Percentiles rank a stretch among this genome's conserved stretches.
phyloP scores from a whole-genome alignment of 2,888 invertebrate species.

The Coenonympha glycerion region DNA sequence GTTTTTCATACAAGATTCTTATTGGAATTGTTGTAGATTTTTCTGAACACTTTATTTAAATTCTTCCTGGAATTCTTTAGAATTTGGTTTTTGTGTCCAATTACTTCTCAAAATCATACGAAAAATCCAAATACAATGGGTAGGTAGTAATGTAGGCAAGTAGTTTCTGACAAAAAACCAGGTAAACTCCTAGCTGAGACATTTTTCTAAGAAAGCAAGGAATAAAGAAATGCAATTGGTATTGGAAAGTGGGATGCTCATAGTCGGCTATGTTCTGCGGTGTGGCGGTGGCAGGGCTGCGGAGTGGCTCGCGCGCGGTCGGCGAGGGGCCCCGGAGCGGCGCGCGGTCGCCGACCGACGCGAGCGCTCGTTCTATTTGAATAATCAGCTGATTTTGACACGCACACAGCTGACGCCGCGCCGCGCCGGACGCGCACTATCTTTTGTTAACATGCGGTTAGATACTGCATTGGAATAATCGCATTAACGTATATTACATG shows the following conservation, averaged over 20 bases:
- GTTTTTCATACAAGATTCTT: slow-evolving; percentile 44
- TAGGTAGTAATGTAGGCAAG: too few relatives aligned
- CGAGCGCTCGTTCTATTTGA: slow-evolving; percentile 71
- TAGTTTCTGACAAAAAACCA: too few relatives aligned
- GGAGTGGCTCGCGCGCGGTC: slow-evolving; percentile 14
- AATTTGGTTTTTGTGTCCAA: too few relatives aligned
- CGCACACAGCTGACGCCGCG: slow-evolving; percentile 70
- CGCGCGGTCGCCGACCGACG: slow-evolving; percentile 61
- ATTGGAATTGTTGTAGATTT: slow-evolving; percentile 36
- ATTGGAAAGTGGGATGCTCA: slow-evolving; percentile 24
- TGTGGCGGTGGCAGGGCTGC: slow-evolving; percentile 28
- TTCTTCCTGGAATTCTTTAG: too few relatives aligned
- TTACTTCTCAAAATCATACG: too few relatives aligned
- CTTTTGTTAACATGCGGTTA: slow-evolving; percentile 40
- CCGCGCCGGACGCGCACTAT: slow-evolving; percentile 66
- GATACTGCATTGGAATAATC: slow-evolving; percentile 11
- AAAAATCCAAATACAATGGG: too few relatives aligned
- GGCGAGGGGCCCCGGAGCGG: slow-evolving; percentile 35
- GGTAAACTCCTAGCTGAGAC: too few relatives aligned
- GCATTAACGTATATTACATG: not conserved
- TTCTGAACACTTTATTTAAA: not conserved
- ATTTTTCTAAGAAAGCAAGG: too few relatives aligned
- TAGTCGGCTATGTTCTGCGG: too few relatives aligned
- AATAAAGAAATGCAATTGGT: slow-evolving; percentile 19
- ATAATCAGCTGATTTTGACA: slow-evolving; percentile 78